Conservation (phyloP, 1,140 invertebrate genomes). For the Pomacea maculata region DNA sequence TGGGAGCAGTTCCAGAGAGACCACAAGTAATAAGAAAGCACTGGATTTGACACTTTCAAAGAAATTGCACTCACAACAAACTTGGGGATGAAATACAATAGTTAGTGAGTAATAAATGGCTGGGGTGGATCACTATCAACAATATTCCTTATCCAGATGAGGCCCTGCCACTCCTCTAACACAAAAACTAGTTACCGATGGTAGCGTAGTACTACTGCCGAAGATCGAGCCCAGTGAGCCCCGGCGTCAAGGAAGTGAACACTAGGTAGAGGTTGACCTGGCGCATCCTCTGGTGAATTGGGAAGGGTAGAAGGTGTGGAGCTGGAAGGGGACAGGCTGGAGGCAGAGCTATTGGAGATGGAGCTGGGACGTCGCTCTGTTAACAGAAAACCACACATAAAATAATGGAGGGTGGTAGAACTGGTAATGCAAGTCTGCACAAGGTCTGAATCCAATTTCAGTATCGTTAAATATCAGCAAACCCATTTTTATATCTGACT, state of each 20-base stretch:
- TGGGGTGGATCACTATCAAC: too few species aligned
- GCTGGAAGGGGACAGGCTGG: constrained; percentile 43
- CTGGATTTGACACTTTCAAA: too few species aligned
- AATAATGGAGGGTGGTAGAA: not conserved
- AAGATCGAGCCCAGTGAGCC: constrained; percentile 76
- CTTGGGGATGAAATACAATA: too few species aligned
- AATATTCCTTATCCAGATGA: too few species aligned
- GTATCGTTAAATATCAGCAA: too few species aligned
- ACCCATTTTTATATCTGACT: too few species aligned
- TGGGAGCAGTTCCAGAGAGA: too few species aligned
- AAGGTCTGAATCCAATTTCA: not conserved
- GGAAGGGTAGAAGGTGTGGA: constrained; percentile 48
- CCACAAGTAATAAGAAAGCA: too few species aligned
- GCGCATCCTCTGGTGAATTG: constrained; percentile 50
- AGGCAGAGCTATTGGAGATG: constrained; percentile 38
- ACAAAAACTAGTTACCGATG: constrained; percentile 68
- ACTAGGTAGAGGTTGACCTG: constrained; percentile 28
- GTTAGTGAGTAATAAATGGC: too few species aligned
- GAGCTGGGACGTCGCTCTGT: constrained; percentile 40
- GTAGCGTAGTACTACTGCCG: constrained; percentile 74
- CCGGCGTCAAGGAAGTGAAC: constrained; percentile 59
- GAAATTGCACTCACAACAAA: too few species aligned
- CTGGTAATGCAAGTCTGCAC: not conserved
- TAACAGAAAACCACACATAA: constrained; percentile 14
- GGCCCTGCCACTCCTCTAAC: too few species aligned